Conservation (phyloP, 1,140 invertebrate species). For the Plodia interpunctella region DNA sequence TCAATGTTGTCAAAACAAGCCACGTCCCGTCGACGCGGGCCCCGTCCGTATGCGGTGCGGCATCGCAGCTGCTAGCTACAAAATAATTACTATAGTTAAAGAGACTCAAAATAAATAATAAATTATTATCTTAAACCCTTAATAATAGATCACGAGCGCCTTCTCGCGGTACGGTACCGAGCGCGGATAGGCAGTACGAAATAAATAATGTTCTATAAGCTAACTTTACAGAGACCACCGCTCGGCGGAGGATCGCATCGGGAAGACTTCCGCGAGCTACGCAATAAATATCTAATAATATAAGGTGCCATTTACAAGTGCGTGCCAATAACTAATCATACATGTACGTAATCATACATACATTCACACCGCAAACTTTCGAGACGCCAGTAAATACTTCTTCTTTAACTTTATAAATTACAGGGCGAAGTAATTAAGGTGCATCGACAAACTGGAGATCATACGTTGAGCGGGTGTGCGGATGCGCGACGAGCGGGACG, state of each 20-base stretch:
- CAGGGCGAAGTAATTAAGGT: slow-evolving; percentile 56
- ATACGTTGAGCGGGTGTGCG: slow-evolving; percentile 72
- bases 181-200: slow-evolving; percentile 71
- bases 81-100: slow-evolving; percentile 71
- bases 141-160: slow-evolving; percentile 76
- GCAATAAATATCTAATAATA: slow-evolving; percentile 73
- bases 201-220: slow-evolving; percentile 75
- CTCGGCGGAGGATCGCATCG: slow-evolving; percentile 72
- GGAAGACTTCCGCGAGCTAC: slow-evolving; percentile 73
- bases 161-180: slow-evolving; percentile 73
- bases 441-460: slow-evolving; percentile 73
- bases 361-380: slow-evolving; percentile 74
- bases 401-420: slow-evolving; percentile 62
- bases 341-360: slow-evolving; percentile 55
- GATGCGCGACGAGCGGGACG: slow-evolving; percentile 56
- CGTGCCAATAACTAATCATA: slow-evolving; percentile 69
- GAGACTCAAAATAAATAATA: slow-evolving; percentile 77
- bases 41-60: slow-evolving; percentile 69
- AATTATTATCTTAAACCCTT: slow-evolving; percentile 77
- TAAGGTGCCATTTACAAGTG: slow-evolving; percentile 75
- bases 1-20: slow-evolving; percentile 38
- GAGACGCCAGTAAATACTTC: slow-evolving; percentile 69
- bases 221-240: slow-evolving; percentile 75
- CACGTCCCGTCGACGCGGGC: slow-evolving; percentile 64
- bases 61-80: slow-evolving; percentile 60